Evolutionary conservation across 2,888 invertebrate species (phyloP), one percentile per base, ranked within the genome.

Genomic region (Alviniconcha strummeri): DNA sequence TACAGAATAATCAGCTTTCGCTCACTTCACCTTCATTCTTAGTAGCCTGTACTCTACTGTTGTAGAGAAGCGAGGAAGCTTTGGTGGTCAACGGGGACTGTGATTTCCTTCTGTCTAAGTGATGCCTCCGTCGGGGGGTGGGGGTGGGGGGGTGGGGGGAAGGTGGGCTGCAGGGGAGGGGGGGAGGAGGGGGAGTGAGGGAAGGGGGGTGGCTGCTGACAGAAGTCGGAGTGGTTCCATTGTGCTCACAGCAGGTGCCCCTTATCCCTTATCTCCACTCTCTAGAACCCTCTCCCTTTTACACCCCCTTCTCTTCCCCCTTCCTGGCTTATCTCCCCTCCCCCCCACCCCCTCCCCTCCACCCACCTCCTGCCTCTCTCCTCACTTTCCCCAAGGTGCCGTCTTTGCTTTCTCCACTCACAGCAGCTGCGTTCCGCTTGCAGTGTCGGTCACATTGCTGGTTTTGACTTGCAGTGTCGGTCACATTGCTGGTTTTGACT

Each of bases 221-320:
- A 77, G 60, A 19, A 19, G 9, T n/a, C 19, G 60, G 78, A 15
- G 57, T 52, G 60, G 60, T 15, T 64, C 15, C 64, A 74, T 74
- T 74, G 72, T 74, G 72, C 52, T 74, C 72, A 9, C 72, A 74
- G 72, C 72, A 74, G 72, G 72, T 74, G 72, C 36, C 72, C 19
- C 72, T 74, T 11, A 52, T 13, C 72, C 72, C 15, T 74, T n/a
- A n/a, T 15, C 19, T 71, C 71, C n/a, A 7, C 19, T 17, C n/a
- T 7, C 19, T n/a, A n/a, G 17, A 69, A 71, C 71, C 71, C 5
- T 19, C 71, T 71, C 72, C 19, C 72, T 74, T 15, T 74, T 52
- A 17, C 52, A 13, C 52, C 72, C 52, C 72, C 52, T 8, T 15
- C 52, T 3, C 72, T 52, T 52, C 72, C 52, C 52, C 52, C 52